phyloP scores from a whole-genome alignment of 2,888 invertebrate species.

The Cataglyphis rosenhaueri region DNA sequence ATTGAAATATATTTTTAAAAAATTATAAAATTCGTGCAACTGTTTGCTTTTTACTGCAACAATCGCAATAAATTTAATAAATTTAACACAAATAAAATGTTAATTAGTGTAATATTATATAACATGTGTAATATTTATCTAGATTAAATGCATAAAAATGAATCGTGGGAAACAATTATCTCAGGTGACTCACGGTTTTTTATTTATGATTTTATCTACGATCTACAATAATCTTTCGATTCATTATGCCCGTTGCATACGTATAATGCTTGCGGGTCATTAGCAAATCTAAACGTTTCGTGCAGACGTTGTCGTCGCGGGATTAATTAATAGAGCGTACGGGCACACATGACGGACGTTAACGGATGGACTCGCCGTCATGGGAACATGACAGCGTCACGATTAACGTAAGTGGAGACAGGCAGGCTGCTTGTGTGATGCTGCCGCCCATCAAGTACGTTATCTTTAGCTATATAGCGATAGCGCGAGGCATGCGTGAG shows the following conservation, averaged over 20 bases:
- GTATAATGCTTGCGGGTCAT: conserved; percentile 8
- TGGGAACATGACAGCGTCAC: conserved; percentile 21
- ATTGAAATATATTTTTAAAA: background rate
- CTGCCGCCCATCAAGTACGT: conserved; percentile 30
- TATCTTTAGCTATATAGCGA: conserved; percentile 38
- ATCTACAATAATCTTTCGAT: background rate
- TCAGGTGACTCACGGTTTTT: background rate
- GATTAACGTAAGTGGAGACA: conserved; percentile 49
- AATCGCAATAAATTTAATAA: background rate
- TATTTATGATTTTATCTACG: conserved; percentile 12
- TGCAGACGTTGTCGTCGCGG: conserved; percentile 22
- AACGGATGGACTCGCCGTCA: conserved; percentile 30
- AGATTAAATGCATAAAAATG: background rate
- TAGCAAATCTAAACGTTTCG: conserved; percentile 45
- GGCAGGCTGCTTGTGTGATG: conserved; percentile 1
- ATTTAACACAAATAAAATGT: background rate
- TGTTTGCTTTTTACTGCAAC: background rate
- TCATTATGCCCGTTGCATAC: background rate
- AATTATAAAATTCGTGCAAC: background rate
- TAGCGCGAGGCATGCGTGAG: background rate
- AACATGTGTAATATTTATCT: background rate
- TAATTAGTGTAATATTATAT: background rate
- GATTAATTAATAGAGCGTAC: conserved; percentile 42
- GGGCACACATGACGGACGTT: conserved; percentile 24
- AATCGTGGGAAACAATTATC: background rate